Conservation (phyloP, 2,797 vertebrate genomes). For the Gallinago solitaria region DNA sequence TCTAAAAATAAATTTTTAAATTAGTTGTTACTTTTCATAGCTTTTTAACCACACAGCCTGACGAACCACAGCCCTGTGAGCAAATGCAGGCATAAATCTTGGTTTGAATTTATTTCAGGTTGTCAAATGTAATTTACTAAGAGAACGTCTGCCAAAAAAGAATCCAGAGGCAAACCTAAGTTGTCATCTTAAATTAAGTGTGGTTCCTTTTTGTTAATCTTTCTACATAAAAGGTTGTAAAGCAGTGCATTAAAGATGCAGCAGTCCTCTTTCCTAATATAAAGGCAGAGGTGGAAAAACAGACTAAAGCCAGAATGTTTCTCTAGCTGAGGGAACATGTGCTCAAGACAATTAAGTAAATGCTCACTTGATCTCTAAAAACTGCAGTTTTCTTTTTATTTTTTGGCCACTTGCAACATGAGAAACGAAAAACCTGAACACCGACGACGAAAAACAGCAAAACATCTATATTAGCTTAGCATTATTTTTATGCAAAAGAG, state of each 20-base stretch:
- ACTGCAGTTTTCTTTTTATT: background rate
- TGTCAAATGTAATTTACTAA: conserved; percentile 75
- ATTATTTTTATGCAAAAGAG: background rate
- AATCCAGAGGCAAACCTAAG: conserved; percentile 66
- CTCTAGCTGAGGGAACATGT: background rate
- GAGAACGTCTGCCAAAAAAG: conserved; percentile 63
- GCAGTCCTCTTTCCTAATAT: background rate
- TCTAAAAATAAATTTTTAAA: conserved; percentile 33
- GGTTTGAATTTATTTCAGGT: conserved; percentile 68
- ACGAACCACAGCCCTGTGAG: conserved; percentile 33
- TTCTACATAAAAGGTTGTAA: conserved; percentile 61
- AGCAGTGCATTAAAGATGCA: conserved; percentile 45
- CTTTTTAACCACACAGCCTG: conserved; percentile 15
- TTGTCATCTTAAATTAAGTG: conserved; percentile 74
- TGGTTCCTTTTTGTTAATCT: conserved; percentile 67
- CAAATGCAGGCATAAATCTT: conserved; percentile 67
- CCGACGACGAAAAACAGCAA: background rate
- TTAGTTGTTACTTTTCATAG: conserved; percentile 56
- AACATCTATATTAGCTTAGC: background rate
- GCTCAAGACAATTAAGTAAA: background rate
- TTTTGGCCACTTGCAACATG: background rate
- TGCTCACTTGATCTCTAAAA: background rate
- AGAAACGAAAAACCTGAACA: background rate
- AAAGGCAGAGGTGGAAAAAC: background rate
- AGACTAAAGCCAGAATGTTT: background rate